A percentile compares a stretch with the other conserved stretches of the same genome.
Evolutionary conservation across 2,113 vertebrate genomes (phyloP).

Genomic region (Sisor rabdophorus): DNA sequence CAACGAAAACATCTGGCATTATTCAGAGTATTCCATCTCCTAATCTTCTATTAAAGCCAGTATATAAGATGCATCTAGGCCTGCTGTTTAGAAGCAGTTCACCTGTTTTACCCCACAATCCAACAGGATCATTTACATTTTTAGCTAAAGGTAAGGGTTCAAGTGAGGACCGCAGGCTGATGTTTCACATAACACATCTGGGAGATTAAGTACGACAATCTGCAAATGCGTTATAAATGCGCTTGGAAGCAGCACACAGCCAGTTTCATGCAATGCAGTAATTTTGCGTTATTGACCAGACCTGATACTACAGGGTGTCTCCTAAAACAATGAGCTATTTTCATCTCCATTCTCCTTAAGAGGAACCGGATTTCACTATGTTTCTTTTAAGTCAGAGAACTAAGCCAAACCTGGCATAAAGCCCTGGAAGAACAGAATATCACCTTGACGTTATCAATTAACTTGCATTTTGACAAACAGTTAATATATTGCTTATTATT

Average conservation of each 20-base stretch:
- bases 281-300: constrained; percentile 35
- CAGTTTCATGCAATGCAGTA: constrained; percentile 14
- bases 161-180: not conserved
- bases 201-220: not conserved
- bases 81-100: constrained; percentile 30
- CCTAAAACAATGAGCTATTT: constrained; percentile 48
- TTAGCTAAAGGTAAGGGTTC: not conserved
- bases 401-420: not conserved
- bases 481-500: too few species aligned
- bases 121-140: not conserved
- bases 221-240: constrained; percentile 24
- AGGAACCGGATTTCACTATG: constrained; percentile 27
- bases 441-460: not conserved
- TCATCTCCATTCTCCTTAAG: constrained; percentile 6
- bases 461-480: too few species aligned
- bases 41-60: not conserved
- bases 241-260: constrained; percentile 31
- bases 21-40: not conserved
- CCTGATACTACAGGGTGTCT: constrained; percentile 25
- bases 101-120: constrained; percentile 25
- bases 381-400: constrained; percentile 33
- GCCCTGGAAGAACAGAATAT: not conserved
- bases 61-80: not conserved
- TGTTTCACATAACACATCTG: not conserved
- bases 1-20: constrained; percentile 33